A percentile compares a stretch with the other conserved stretches of the same genome.
Conservation (phyloP, 2,113 vertebrate genomes). For the Casuarius casuarius region DNA sequence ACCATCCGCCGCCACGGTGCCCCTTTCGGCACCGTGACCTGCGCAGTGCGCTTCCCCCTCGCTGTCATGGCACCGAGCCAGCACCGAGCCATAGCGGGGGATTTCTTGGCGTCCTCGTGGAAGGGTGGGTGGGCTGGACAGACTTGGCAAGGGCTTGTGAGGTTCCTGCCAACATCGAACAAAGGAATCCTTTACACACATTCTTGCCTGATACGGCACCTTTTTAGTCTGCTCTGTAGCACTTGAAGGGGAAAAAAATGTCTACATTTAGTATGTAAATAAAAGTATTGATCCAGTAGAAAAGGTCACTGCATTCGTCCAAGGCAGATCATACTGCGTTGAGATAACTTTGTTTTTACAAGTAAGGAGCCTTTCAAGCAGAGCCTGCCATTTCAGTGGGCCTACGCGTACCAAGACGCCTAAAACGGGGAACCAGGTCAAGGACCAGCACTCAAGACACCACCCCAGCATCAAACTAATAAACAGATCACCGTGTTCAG, state of each 20-base stretch:
- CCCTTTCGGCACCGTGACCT: background rate
- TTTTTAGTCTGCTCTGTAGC: constrained; percentile 1
- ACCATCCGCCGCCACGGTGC: fast-evolving
- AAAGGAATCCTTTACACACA: constrained; percentile 58
- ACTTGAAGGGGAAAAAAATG: background rate
- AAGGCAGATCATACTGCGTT: background rate
- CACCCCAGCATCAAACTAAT: background rate
- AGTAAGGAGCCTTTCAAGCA: background rate
- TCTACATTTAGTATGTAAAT: background rate
- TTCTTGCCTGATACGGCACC: constrained; percentile 27
- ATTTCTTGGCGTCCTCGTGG: background rate
- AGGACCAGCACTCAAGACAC: background rate
- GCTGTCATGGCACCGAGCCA: background rate
- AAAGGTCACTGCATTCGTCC: constrained; percentile 12
- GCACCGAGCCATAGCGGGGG: background rate
- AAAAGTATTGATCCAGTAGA: constrained; percentile 11
- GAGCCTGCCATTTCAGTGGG: background rate
- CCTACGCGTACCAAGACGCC: background rate
- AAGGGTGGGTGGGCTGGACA: constrained; percentile 13
- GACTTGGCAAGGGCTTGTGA: background rate
- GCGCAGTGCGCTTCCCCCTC: background rate
- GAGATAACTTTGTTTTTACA: background rate
- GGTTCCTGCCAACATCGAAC: constrained; percentile 38
- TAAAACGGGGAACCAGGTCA: constrained; percentile 4
- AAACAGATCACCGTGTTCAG: background rate